Evolutionary conservation across 2,888 invertebrate genomes (phyloP).

Genomic region (Zygaena filipendulae): DNA sequence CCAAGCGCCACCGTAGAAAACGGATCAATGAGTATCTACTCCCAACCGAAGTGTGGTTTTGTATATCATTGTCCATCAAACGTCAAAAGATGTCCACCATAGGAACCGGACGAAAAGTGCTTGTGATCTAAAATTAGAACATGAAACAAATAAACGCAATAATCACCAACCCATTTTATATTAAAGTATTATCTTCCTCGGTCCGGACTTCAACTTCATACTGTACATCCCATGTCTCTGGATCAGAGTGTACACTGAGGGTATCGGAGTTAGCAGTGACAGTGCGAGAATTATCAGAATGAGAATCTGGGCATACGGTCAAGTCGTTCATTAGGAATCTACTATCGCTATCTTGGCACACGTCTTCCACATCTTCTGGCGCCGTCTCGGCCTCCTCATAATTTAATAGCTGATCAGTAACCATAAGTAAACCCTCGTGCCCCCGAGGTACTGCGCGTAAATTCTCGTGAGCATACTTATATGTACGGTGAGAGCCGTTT

Average conservation of each 20-base stretch:
- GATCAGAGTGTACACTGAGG: constrained; percentile 4
- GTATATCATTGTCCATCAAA: no score
- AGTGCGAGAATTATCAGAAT: constrained; percentile 2
- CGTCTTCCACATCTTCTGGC: constrained; percentile 4
- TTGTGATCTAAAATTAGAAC: no score
- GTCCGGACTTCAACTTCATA: no score
- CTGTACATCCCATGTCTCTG: no score
- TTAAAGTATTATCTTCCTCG: no score
- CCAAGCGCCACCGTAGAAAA: no score
- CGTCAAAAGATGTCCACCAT: no score
- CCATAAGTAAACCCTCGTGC: constrained; percentile 11
- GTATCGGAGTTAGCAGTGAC: constrained; percentile 5
- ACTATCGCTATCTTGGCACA: constrained; percentile 1
- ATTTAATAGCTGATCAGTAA: constrained; percentile 6
- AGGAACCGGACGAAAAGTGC: no score
- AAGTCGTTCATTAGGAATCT: constrained; percentile 1
- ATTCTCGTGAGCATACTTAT: constrained; percentile 17
- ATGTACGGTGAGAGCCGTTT: constrained; percentile 8
- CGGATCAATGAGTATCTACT: no score
- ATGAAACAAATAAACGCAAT: no score
- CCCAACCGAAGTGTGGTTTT: no score
- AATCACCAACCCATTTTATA: no score
- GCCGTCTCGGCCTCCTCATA: constrained; percentile 13
- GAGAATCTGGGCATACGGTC: constrained; percentile 2
- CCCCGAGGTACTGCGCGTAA: constrained; percentile 1